Evolutionary conservation across 2,797 vertebrate genomes (phyloP), one percentile per base, ranked within the genome.

Genomic region (Dendrocincla fuliginosa): DNA sequence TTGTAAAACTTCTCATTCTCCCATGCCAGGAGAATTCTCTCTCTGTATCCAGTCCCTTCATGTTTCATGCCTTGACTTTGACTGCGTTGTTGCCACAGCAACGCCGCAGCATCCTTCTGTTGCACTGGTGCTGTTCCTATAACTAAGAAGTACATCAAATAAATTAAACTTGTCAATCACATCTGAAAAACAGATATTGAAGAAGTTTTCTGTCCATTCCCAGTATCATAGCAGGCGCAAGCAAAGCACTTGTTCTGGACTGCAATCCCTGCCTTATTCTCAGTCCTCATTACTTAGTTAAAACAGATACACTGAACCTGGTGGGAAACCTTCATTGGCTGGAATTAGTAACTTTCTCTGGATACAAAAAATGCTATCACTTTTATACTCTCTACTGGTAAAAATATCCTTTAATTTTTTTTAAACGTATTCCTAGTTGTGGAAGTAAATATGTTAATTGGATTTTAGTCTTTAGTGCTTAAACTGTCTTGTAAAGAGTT

Each of bases 81-180:
- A 65, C 87, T 84, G 76, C 77, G 92, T 90, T 93, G 97, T 96
- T 93, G 65, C 91, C 94, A 96, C 1, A 28, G 85, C 89, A 97
- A 96, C 93, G 89, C 47, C 55, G 44, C 46, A 23, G 78, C 82
- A 71, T 95, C 93, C 65, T 74, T 90, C 88, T 15, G 16, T 46
- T 60, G 63, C 65, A 11, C 82, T 89, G 32, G 73, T 94, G 91
- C 78, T 90, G 47, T 76, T 94, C 77, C 86, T 80, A 50, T 61
- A 94, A 85, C 81, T 67, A 93, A 85, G 88, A 18, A 70, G 67
- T 89, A 28, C 47, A 78, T 91, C 55, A 91, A 90, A 95, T 84
- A 92, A 96, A 96, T 94, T 94, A 93, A 96, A 90, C 70, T 59
- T 91, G 90, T 80, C 96, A 90, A 89, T 95, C 93, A 93, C 33